These are phyloP conservation scores for Tautogolabrus adspersus DNA, from an alignment of 2,113 vertebrate species.

Conservation along the genomic window DNA sequence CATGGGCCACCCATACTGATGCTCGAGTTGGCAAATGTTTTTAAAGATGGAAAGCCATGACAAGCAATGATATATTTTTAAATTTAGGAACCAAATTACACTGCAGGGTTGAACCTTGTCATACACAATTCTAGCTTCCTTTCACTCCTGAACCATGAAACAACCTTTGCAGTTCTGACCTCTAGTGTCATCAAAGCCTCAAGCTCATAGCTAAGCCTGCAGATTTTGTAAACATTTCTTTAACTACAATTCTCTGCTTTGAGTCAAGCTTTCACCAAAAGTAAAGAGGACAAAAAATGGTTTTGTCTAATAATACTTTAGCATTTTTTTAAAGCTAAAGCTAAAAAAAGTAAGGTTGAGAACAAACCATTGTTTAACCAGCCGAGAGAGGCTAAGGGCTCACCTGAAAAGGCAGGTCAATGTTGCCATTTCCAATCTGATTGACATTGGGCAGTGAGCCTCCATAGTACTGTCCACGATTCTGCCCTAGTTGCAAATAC, in stretches of 20 bases:
- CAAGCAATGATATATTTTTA: conserved; percentile 78
- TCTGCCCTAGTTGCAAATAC: conserved; percentile 98
- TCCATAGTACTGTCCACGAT: conserved; percentile 97
- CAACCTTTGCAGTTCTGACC: conserved; percentile 39
- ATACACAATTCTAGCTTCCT: conserved; percentile 37
- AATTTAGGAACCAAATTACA: conserved; percentile 68
- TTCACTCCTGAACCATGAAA: conserved; percentile 36
- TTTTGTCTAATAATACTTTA: conserved; percentile 33
- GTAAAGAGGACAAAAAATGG: conserved; percentile 32
- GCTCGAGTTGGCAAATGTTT: conserved; percentile 80
- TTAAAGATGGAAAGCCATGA: conserved; percentile 85
- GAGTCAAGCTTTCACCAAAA: conserved; percentile 44
- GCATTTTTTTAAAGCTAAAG: conserved; percentile 33
- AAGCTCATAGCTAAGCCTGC: conserved; percentile 18
- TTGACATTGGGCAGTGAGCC: conserved; percentile 99
- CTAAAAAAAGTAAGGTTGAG: conserved; percentile 56
- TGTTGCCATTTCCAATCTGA: conserved; percentile 96
- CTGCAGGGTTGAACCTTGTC: conserved; percentile 43
- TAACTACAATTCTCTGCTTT: conserved; percentile 9
- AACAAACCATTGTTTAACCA: conserved; percentile 73
- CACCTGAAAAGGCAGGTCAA: conserved; percentile 99
- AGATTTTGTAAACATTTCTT: conserved; percentile 12
- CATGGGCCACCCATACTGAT: conserved; percentile 75
- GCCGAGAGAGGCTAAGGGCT: conserved; percentile 83
- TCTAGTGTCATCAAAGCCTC: conserved; percentile 22